Conservation (phyloP, 2,797 vertebrate species). For the Taeniopygia guttata region DNA sequence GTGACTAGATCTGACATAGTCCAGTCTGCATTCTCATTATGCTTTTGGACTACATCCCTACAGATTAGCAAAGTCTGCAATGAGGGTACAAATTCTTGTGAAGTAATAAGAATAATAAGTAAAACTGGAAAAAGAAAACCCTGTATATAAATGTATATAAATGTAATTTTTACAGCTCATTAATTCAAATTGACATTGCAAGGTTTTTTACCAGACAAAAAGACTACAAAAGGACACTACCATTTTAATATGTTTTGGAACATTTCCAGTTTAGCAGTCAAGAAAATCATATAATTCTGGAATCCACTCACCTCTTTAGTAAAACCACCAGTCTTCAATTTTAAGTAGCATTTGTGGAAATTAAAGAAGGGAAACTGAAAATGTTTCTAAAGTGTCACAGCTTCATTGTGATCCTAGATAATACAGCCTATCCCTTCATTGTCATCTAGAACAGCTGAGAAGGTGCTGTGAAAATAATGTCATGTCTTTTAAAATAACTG, state of each 20-base stretch:
- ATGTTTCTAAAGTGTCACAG: conserved; percentile 86
- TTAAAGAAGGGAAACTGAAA: conserved; percentile 78
- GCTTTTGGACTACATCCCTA: not conserved
- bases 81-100: conserved; percentile 14
- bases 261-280: conserved; percentile 58
- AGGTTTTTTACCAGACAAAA: conserved; percentile 5
- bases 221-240: conserved; percentile 37
- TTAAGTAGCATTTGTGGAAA: conserved; percentile 68
- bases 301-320: conserved; percentile 79
- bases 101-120: conserved; percentile 41
- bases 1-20: not conserved
- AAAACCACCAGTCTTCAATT: conserved; percentile 59
- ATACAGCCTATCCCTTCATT: conserved; percentile 86
- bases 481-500: conserved; percentile 63
- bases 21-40: not conserved
- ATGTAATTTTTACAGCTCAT: conserved; percentile 19
- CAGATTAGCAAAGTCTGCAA: not conserved
- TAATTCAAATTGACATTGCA: conserved; percentile 61
- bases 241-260: conserved; percentile 62
- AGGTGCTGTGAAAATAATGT: conserved; percentile 68
- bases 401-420: conserved; percentile 74
- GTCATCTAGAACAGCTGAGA: conserved; percentile 82
- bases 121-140: not conserved
- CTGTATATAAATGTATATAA: not conserved
- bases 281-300: conserved; percentile 76